Conservation (phyloP, 2,797 vertebrate species). For the Austrolebias charrua region DNA sequence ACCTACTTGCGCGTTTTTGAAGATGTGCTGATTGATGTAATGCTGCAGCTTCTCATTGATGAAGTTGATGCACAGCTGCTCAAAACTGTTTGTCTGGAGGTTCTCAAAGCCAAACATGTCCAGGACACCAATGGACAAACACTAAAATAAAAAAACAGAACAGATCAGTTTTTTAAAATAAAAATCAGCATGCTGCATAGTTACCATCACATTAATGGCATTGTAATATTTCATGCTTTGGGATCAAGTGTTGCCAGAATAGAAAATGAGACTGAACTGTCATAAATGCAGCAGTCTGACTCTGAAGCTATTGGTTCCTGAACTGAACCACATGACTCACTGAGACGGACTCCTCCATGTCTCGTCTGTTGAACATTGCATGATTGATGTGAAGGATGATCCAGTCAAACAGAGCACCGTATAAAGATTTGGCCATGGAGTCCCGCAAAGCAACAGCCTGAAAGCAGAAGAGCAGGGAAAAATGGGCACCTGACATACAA, state of each 20-base stretch:
- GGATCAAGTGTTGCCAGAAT: not conserved
- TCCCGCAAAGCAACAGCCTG: slow-evolving; percentile 88
- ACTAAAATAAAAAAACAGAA: slow-evolving; percentile 72
- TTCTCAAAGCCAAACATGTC: slow-evolving; percentile 98
- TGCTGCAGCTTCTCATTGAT: slow-evolving; percentile 90
- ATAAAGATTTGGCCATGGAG: slow-evolving; percentile 96
- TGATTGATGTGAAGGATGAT: slow-evolving; percentile 95
- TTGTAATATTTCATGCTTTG: no score
- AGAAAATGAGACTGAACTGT: not conserved
- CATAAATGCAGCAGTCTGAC: no score
- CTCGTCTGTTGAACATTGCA: slow-evolving; percentile 90
- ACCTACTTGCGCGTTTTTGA: slow-evolving; percentile 88
- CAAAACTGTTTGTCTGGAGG: slow-evolving; percentile 91
- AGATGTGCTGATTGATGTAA: slow-evolving; percentile 93
- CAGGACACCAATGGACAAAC: slow-evolving; percentile 91
- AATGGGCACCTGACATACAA: not conserved
- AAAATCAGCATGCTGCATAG: not conserved
- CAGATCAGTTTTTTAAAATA: no score
- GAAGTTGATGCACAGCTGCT: slow-evolving; percentile 98
- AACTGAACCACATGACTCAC: slow-evolving; percentile 71
- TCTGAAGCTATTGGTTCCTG: no score
- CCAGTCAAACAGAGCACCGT: slow-evolving; percentile 95
- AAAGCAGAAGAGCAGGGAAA: slow-evolving; percentile 8
- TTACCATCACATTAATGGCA: not conserved
- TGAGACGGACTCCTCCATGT: slow-evolving; percentile 89